Evolutionary conservation across 2,888 invertebrate species (phyloP).

Genomic region (Melanostoma mellinum): DNA sequence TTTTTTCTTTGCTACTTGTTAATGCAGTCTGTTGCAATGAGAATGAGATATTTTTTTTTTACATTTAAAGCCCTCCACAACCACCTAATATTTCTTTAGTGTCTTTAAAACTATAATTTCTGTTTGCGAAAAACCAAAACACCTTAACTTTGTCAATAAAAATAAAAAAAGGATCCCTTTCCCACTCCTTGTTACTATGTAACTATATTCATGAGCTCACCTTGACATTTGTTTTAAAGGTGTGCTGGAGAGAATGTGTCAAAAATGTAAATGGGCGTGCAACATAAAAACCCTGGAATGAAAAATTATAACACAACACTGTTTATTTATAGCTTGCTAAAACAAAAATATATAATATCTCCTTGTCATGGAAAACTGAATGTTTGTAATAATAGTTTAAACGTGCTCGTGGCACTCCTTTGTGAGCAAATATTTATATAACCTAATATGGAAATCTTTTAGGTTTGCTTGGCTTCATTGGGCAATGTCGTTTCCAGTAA

Average conservation of each 20-base stretch:
- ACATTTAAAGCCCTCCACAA: no score
- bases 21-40: no score
- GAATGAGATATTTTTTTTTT: no score
- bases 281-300: not conserved
- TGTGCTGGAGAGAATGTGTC: not conserved
- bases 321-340: slow-evolving; percentile 6
- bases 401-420: slow-evolving; percentile 5
- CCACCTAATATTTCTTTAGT: no score
- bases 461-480: not conserved
- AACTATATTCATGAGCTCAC: not conserved
- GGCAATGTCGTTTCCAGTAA: no score
- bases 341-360: not conserved
- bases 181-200: no score
- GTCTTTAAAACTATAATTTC: no score
- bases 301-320: not conserved
- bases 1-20: no score
- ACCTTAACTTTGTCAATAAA: no score
- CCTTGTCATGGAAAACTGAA: not conserved
- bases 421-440: not conserved
- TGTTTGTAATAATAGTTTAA: not conserved
- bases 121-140: no score
- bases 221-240: not conserved
- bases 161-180: no score
- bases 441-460: not conserved
- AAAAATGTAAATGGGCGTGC: slow-evolving; percentile 5